Base-by-base conservation (phyloP, 2,888 invertebrate species). In the Gymnocheta viridis region DNA sequence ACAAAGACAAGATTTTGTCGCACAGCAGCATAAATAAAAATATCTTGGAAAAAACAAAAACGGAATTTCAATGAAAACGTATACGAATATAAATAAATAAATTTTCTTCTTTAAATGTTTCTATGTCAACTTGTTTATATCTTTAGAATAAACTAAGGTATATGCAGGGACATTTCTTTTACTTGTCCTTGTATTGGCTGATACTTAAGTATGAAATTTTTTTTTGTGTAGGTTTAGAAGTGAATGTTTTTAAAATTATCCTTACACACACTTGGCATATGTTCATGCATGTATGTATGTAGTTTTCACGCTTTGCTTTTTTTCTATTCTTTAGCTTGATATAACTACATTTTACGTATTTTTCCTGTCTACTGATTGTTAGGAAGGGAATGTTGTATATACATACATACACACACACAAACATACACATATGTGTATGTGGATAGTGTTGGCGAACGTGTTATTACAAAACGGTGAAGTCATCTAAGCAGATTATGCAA, bases 401-500 rank as follows among this genome's bases (percentile, higher is more conserved):
- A n/a, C 17, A 1, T 51, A 10, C 4, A 17, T 9, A 9, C 4
- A 38, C 12, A 14, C n/a, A n/a, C 17, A 1, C 41, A 10, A 4
- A 17, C 9, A 9, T 7, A 38, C 12, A 14, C 4, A 14, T 10
- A 32, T 10, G 6, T 14, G 41, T 7, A 47, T 51, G 60, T 19
- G 6, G 38, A 44, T 19, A 35, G 35, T 38, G 24, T 27, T 29
- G 19, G 12, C 51, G 58, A 58, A 72, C 54, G 67, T 60, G 62
- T 84, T 84, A 77, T 77, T 62, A 78, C 67, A 78, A 77, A 81
- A 77, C 81, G 62, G 62, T 84, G 77, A 78, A 84, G 81, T 81
- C 77, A 84, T 81, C 67, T 67, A 84, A 81, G 72, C 60, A 84
- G 77, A 84, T 84, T 84, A 84, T 84, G 84, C 44, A 81, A 84